phyloP scores from a whole-genome alignment of 2,888 invertebrate species.

The Dasysyrphus tricinctus region DNA sequence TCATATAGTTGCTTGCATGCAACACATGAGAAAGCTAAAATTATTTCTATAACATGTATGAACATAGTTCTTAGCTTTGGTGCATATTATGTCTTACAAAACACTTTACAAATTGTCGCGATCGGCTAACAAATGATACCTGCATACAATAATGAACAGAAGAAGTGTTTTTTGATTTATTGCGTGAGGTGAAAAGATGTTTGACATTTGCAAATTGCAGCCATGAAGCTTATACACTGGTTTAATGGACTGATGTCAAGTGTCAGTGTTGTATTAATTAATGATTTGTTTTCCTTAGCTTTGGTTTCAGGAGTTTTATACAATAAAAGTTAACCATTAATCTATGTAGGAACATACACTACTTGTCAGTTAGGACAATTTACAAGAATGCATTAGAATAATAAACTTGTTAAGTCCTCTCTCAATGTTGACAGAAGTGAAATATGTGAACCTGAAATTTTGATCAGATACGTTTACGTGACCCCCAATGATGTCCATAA shows the following conservation, averaged over 20 bases:
- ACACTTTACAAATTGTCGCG: conserved; percentile 12
- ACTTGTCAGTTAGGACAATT: conserved; percentile 11
- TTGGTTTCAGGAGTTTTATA: neutral
- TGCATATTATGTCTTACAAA: conserved; percentile 1
- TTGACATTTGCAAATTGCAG: conserved; percentile 56
- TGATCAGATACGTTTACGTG: neutral
- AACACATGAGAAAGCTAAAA: conserved; percentile 50
- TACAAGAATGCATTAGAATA: neutral
- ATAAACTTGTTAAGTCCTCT: neutral
- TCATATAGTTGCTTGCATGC: neutral
- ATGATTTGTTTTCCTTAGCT: conserved; percentile 21
- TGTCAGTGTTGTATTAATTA: conserved; percentile 43
- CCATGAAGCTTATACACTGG: conserved; percentile 2
- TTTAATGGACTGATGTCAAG: conserved; percentile 44
- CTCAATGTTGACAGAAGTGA: conserved; percentile 15
- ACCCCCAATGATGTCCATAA: too few species aligned
- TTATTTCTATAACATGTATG: conserved; percentile 18
- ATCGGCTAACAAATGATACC: conserved; percentile 5
- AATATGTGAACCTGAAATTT: neutral
- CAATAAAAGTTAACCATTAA: neutral
- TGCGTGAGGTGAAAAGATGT: conserved; percentile 51
- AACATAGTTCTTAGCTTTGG: neutral
- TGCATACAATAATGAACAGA: neutral
- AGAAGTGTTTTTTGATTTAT: conserved; percentile 56
- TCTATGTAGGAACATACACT: neutral